Base-by-base conservation (phyloP, 2,113 vertebrate species). In the Tragulus kanchil region DNA sequence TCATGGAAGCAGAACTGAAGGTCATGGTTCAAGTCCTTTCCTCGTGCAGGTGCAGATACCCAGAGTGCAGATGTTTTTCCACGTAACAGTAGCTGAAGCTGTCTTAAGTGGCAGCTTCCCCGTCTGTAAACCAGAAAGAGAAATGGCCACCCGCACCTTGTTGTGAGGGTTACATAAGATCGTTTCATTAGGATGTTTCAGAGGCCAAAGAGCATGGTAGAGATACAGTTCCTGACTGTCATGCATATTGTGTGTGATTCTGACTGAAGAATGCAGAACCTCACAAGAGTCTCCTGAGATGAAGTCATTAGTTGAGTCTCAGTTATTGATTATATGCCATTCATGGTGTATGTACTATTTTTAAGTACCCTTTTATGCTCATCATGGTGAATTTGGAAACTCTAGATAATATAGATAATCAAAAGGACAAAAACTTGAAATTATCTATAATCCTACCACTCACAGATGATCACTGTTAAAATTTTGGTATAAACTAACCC, bases 331-430 rank as follows among this genome's bases (percentile, higher is more conserved):
- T 95, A 6, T 16, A 28, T 21, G 7, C 67, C 62, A 56, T 26
- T 93, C 36, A 48, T 23, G 3, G 19, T 84, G n/a, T 91, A 81
- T 56, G 23, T 58, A 19, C 54, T 73, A 87, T 36, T 95, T 21
- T 1, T 88, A 56, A 89, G 81, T 56, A 77, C 3, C 7, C 5
- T 28, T 82, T 65, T 88, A 21, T 61, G 77, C 8, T 83, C 82
- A 11, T 95, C 78, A 62, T 42, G 52, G 26, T 92, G 93, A 91
- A 84, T 78, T 84, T 95, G 48, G 26, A 59, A 77, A 73, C 36
- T 58, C 56, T 4, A 73, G 64, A 36, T 89, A 48, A 67, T 58
- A 50, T 4, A 73, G 64, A 36, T 89, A 48, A 67, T 85, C 15
- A 62, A 71, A 94, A 79, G 48, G 78, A 92, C 19, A 61, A 92